Evolutionary conservation across 2,113 vertebrate genomes (phyloP), one percentile per base, ranked within the genome.

Genomic region (Xenopus laevis): DNA sequence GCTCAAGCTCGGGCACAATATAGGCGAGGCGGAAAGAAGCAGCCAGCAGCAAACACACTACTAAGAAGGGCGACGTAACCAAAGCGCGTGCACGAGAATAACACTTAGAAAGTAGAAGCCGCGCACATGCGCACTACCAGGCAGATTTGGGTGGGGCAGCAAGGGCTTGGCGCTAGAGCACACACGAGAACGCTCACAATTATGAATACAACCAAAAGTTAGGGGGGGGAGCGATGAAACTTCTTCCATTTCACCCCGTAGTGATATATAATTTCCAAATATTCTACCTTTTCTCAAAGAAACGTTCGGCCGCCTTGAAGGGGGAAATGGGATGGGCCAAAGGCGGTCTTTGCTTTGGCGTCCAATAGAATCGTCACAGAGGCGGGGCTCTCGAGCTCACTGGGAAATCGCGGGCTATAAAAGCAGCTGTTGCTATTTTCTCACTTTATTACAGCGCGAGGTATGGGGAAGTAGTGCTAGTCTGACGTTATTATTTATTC

Each of bases 371-470:
- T n/a, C 1, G 17, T 8, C 9, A 8, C 16, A 17, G 44, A 16
- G 63, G 63, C 17, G 33, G 63, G 40, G 17, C 15, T 12, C 17
- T 1, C 2, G 40, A 9, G n/a, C 13, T 7, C 17, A 3, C 33
- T 10, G n/a, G 20, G 17, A 40, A 45, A 55, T 27, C 3, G 0
- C 6, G 45, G 57, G 73, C 20, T 75, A 75, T 75, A 75, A 75
- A 75, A 59, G 46, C 4, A 5, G 9, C 13, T 55, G 73, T 33
- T 75, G 44, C 73, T 75, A 75, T 75, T 75, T 75, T 58, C 40
- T 65, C 65, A 53, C 15, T 7, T 45, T 17, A 27, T n/a, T 40
- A 13, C 10, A 40, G 7, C n/a, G 1, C 1, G 16, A n/a, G 53
- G 65, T 27, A 20, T 5, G 15, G 46, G 47, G 10, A 23, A 16